These are phyloP conservation scores for Enteromius trimaculatus DNA, from an alignment of 2,797 vertebrate genomes.

Conservation along the genomic window DNA sequence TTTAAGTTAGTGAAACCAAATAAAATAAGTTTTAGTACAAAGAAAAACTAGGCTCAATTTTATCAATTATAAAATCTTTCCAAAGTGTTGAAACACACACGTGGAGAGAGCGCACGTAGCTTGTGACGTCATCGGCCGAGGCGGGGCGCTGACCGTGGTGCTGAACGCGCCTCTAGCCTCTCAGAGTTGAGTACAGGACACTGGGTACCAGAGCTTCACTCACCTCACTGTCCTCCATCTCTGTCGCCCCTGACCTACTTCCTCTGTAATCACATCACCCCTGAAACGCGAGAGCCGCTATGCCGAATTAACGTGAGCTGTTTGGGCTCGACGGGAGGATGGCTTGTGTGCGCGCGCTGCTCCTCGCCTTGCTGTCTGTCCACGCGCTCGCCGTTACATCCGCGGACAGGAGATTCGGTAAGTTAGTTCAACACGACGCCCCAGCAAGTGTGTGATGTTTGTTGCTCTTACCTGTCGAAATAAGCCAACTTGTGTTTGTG, in stretches of 20 bases:
- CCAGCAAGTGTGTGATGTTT: not conserved
- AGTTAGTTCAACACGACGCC: constrained; percentile 59
- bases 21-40: not conserved
- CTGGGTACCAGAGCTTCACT: constrained; percentile 52
- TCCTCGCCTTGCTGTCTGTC: constrained; percentile 69
- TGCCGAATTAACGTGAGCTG: constrained; percentile 68
- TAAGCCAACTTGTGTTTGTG: not conserved
- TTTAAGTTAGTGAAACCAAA: not conserved
- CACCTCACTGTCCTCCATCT: not conserved
- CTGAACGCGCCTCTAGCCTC: constrained; percentile 64
- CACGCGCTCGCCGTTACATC: constrained; percentile 65
- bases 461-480: not conserved
- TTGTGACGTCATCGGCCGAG: constrained; percentile 76
- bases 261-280: constrained; percentile 33
- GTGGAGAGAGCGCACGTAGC: constrained; percentile 53
- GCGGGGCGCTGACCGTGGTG: constrained; percentile 82
- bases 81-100: not conserved
- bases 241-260: constrained; percentile 39
- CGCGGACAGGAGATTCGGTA: constrained; percentile 78
- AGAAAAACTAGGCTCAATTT: not conserved
- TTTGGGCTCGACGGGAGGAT: constrained; percentile 75
- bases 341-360: constrained; percentile 70
- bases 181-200: constrained; percentile 65
- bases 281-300: constrained; percentile 43
- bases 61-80: not conserved